Conservation (phyloP, 2,113 vertebrate genomes). For the Raphicerus campestris region DNA sequence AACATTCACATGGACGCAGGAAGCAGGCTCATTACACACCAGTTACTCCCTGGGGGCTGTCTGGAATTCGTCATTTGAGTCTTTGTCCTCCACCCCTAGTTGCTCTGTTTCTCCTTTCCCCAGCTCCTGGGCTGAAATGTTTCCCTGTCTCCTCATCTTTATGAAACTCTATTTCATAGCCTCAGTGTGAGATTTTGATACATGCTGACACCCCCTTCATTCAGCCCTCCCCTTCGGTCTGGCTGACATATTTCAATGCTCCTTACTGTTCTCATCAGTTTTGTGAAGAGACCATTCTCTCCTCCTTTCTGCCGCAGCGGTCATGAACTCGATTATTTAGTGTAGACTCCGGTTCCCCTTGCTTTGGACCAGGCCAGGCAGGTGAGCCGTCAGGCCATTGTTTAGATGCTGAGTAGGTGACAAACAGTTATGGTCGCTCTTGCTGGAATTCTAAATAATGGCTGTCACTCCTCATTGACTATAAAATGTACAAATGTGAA, state of each 20-base stretch:
- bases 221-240: background rate
- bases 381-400: constrained; percentile 52
- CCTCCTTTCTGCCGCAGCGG: background rate
- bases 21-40: background rate
- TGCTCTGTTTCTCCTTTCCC: constrained; percentile 7
- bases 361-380: background rate
- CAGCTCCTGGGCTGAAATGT: background rate
- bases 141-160: constrained; percentile 25
- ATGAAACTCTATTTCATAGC: constrained; percentile 41
- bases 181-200: constrained; percentile 2
- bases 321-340: constrained; percentile 36
- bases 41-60: background rate
- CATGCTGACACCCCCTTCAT: background rate
- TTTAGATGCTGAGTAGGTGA: constrained; percentile 67
- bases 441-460: constrained; percentile 74
- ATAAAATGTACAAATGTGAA: constrained; percentile 78
- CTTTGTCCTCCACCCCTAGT: background rate
- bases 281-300: constrained; percentile 8
- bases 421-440: constrained; percentile 68
- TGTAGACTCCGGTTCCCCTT: background rate
- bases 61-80: background rate
- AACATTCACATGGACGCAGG: background rate
- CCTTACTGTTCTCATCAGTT: constrained; percentile 38
- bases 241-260: background rate
- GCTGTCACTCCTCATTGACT: constrained; percentile 76